These are phyloP conservation scores for Indicator indicator DNA, from an alignment of 2,113 vertebrate species.

Conservation along the genomic window DNA sequence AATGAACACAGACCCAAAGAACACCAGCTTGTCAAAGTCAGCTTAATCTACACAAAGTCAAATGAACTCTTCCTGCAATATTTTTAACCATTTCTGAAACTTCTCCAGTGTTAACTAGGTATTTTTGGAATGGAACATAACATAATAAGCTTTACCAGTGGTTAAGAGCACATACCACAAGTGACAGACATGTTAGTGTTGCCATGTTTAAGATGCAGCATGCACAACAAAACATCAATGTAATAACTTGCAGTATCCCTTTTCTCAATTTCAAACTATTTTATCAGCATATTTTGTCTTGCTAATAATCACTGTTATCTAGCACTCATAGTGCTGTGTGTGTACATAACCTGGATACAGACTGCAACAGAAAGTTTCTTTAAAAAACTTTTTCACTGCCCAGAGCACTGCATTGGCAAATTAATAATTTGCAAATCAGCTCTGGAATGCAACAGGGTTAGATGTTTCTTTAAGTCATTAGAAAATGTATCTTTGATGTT, in stretches of 20 bases:
- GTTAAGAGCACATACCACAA: conserved; percentile 4
- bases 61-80: neutral
- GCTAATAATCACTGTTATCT: neutral
- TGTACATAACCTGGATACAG: neutral
- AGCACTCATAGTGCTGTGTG: neutral
- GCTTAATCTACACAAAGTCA: neutral
- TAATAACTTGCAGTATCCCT: conserved; percentile 77
- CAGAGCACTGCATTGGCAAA: neutral
- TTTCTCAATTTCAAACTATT: conserved; percentile 5
- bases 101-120: neutral
- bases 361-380: neutral
- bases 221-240: conserved; percentile 21
- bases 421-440: neutral
- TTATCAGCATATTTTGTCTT: neutral
- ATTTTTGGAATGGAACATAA: neutral
- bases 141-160: conserved; percentile 30
- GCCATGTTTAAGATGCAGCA: neutral
- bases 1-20: neutral
- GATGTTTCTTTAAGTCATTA: neutral
- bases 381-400: neutral
- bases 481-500: neutral
- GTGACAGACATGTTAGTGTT: conserved; percentile 33
- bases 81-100: neutral
- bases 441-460: neutral
- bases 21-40: neutral